Conservation (phyloP, 2,888 invertebrate species). For the Megaustenia siamemsis region DNA sequence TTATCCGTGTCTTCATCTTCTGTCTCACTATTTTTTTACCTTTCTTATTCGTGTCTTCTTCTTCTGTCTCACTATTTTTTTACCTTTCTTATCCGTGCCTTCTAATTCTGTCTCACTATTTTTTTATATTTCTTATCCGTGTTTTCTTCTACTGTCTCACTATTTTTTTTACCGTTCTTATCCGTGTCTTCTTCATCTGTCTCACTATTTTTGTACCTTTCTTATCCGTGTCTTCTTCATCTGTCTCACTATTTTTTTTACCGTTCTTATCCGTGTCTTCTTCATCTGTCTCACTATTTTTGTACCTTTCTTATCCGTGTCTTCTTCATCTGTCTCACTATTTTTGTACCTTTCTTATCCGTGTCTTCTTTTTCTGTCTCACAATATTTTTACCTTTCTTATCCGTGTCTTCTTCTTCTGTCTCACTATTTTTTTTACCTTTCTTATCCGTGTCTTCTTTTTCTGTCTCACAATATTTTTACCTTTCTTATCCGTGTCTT, state of each 20-base stretch:
- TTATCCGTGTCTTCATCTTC: neutral
- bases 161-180: too few relatives aligned
- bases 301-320: neutral
- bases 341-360: neutral
- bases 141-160: too few relatives aligned
- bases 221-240: neutral
- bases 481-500: neutral
- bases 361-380: neutral
- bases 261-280: neutral
- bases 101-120: neutral
- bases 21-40: neutral
- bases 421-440: neutral
- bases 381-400: neutral
- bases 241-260: neutral
- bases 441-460: neutral
- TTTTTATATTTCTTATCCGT: neutral
- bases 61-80: neutral
- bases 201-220: neutral
- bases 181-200: neutral
- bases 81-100: constrained; percentile 8
- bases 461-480: neutral
- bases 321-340: too few relatives aligned
- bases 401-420: neutral
- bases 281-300: neutral
- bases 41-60: neutral